Base-by-base conservation (phyloP, 2,797 vertebrate species). In the Gallinago stenura region DNA sequence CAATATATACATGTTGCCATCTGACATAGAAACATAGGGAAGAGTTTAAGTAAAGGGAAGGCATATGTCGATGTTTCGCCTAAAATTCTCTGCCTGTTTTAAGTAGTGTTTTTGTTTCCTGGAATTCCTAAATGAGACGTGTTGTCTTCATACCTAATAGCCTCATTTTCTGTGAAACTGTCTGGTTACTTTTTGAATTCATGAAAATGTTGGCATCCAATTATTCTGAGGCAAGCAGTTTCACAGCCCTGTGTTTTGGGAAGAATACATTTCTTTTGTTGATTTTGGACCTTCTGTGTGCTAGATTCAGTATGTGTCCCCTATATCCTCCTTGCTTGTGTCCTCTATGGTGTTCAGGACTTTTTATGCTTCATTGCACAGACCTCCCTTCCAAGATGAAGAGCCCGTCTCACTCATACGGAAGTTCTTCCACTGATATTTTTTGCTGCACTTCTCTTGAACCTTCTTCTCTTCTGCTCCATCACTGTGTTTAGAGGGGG, bases 371-470 rank as follows among this genome's bases (percentile, higher is more conserved):
- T 26, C 58, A 35, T 5, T 4, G 8, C 6, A 2, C 53, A 5
- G 6, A 18, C 25, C 31, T 51, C 30, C 33, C 20, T 58, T 31
- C 20, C 35, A 62, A 5, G 0, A 0, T 0, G 2, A 83, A 21
- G 25, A 70, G 48, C 28, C 24, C 66, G 51, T 28, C 7, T 46
- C 37, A 51, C 16, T 33, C 30, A 14, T 2, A 51, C 12, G 39
- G 7, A 81, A 71, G 31, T 12, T 48, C 35, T 72, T 72, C 33
- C 33, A 41, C 15, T 16, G 28, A 65, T n/a, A 3, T 3, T 28
- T 88, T 79, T 21, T 88, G 41, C 57, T 68, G 91, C 30, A 33
- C 4, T 26, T 51, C 30, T 70, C 39, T n/a, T 26, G 22, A 54
- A 54, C 35, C 9, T 71, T n/a, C 54, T 54, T 26, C 28, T 60